These are phyloP conservation scores for Gallinago undulata DNA, from an alignment of 2,113 vertebrate species.

Conservation along the genomic window DNA sequence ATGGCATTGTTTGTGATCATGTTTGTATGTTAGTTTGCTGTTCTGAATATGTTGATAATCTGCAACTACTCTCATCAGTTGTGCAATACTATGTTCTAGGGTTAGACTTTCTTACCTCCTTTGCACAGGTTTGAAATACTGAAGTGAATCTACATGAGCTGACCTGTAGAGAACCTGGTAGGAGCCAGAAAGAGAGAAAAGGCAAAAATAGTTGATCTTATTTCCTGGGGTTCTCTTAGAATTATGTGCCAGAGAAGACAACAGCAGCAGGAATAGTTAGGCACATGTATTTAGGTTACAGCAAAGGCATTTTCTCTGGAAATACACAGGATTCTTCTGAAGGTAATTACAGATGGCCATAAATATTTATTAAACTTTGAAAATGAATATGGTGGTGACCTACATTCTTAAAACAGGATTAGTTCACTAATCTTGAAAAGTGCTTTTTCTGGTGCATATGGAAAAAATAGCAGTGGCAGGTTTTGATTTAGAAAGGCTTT, in stretches of 20 bases:
- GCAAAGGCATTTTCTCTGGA: background rate
- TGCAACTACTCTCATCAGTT: background rate
- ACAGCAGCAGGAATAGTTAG: background rate
- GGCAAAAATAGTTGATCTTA: background rate
- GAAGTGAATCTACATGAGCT: background rate
- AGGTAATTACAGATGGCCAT: background rate
- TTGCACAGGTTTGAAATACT: background rate
- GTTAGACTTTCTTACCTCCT: background rate
- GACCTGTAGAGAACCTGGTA: background rate
- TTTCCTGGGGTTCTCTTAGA: background rate
- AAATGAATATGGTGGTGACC: background rate
- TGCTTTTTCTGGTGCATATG: background rate
- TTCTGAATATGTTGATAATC: background rate
- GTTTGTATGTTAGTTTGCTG: background rate
- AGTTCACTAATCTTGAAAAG: background rate
- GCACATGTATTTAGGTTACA: background rate
- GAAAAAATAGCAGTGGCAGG: background rate
- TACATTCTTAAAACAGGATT: background rate
- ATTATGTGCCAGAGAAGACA: background rate
- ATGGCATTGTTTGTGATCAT: background rate
- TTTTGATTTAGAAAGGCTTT: background rate
- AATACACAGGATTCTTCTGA: background rate
- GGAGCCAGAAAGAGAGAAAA: background rate
- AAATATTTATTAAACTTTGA: conserved; percentile 41
- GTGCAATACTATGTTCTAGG: background rate